Evolutionary conservation across 1,140 invertebrate species (phyloP), one percentile per base, ranked within the genome.

Genomic region (Tribolium castaneum): DNA sequence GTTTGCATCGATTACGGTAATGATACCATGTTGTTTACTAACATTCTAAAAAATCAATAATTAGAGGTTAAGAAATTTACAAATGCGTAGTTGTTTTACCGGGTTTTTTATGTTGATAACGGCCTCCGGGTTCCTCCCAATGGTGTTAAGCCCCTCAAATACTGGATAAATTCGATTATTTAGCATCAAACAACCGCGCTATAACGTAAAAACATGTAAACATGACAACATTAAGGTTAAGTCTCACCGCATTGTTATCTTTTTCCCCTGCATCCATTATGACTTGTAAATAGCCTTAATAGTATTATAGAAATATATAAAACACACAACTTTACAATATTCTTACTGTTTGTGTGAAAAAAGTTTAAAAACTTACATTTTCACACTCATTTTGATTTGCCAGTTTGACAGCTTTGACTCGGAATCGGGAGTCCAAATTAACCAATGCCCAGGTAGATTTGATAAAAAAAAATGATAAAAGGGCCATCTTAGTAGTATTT

Each of bases 11-110:
- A 84, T 49, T n/a, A 83, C 70, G 19, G 81, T 80, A 12, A 85
- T 80, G 45, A 84, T 72, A 12, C 83, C 82, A 80, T 86, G 85
- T 12, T 84, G 80, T 54, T 84, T 80, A 71, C 84, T 85, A 5
- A 85, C 78, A 50, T 75, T 82, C 84, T 85, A 52, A 13, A 83
- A 82, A 30, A 76, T 50, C 71, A 49, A 30, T 45, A 34, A 39
- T 79, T 73, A 73, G 22, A 70, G 73, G 52, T 77, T 74, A 56
- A 22, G 30, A 25, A 13, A 16, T 9, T 39, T 75, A 50, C 9
- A 75, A 70, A 7, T 70, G 6, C 51, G 5, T 72, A 10, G 30
- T 62, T 30, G 51, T 66, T 72, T 80, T 81, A 85, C 83, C 75
- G 80, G 49, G 71, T 82, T 70, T 72, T 81, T 84, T 13, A 86